Conservation (phyloP, 2,888 invertebrate genomes). For the Malthinus seriepunctatus region DNA sequence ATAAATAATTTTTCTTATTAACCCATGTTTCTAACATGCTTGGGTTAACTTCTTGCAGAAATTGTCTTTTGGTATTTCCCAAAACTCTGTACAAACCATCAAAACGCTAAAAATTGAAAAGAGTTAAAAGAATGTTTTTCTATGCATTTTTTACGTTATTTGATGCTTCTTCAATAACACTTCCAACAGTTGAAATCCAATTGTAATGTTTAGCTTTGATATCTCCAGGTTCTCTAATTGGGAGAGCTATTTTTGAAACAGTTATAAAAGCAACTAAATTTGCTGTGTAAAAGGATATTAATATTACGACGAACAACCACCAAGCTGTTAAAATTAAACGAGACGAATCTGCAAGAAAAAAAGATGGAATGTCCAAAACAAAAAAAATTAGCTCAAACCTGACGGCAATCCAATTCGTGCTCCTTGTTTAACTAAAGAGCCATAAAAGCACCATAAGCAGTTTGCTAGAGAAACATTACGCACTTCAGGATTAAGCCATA, state of each 20-base stretch:
- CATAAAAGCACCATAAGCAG: conserved; percentile 87
- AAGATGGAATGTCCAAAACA: too few species aligned
- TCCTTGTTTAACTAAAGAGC: conserved; percentile 86
- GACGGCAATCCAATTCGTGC: conserved; percentile 78
- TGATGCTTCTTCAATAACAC: conserved; percentile 69
- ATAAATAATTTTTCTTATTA: conserved; percentile 58
- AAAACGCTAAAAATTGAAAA: conserved; percentile 5
- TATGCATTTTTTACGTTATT: conserved; percentile 58
- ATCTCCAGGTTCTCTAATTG: conserved; percentile 71
- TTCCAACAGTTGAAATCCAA: conserved; percentile 73
- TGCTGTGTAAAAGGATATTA: conserved; percentile 89
- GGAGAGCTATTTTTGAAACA: conserved; percentile 80
- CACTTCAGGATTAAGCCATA: conserved; percentile 40
- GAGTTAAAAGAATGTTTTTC: too few species aligned
- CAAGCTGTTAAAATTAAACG: conserved; percentile 84
- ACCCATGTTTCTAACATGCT: conserved; percentile 56
- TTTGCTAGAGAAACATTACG: conserved; percentile 61
- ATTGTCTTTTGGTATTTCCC: conserved; percentile 22
- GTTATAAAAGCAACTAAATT: conserved; percentile 89
- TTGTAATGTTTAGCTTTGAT: conserved; percentile 66
- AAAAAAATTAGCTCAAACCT: conserved; percentile 59
- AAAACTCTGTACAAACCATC: conserved; percentile 9
- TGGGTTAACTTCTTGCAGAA: conserved; percentile 41
- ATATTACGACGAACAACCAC: conserved; percentile 88
- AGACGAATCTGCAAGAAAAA: conserved; percentile 70